Percentiles rank a stretch among this genome's conserved stretches.
phyloP scores from a whole-genome alignment of 1,140 invertebrate genomes.

The Drosophila santomea region DNA sequence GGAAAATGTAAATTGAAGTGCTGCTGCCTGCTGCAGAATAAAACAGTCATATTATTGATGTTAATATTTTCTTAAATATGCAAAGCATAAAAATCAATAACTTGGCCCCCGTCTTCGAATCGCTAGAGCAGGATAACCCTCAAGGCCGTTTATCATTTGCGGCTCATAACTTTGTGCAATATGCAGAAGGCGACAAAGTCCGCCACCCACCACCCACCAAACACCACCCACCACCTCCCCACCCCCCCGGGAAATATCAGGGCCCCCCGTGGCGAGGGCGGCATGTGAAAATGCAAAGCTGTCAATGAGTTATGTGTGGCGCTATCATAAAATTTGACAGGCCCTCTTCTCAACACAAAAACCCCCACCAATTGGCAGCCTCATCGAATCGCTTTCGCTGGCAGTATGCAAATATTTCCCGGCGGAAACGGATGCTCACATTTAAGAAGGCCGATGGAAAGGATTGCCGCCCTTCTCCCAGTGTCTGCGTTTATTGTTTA shows the following conservation, averaged over 20 bases:
- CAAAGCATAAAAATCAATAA: slow-evolving; percentile 22
- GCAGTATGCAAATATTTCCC: slow-evolving; percentile 63
- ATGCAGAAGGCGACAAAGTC: slow-evolving; percentile 62
- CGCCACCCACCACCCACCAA: slow-evolving; percentile 3
- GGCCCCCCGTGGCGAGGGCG: slow-evolving; percentile 10
- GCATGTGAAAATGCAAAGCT: slow-evolving; percentile 82
- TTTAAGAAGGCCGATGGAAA: slow-evolving; percentile 67
- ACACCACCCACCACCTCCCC: too few species aligned
- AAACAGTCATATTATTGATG: not conserved
- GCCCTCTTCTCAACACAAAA: slow-evolving; percentile 2
- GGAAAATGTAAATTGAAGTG: slow-evolving; percentile 24
- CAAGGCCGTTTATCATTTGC: slow-evolving; percentile 78
- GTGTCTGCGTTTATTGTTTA: slow-evolving; percentile 21
- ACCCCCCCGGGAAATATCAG: not conserved
- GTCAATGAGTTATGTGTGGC: slow-evolving; percentile 83
- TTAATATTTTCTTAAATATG: not conserved
- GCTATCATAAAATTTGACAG: slow-evolving; percentile 82
- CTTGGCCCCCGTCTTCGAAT: not conserved
- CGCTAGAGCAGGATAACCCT: slow-evolving; percentile 4
- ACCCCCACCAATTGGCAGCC: not conserved
- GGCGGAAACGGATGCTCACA: slow-evolving; percentile 62
- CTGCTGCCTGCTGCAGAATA: not conserved
- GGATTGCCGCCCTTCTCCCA: slow-evolving; percentile 33
- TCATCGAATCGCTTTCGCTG: slow-evolving; percentile 6
- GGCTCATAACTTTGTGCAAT: slow-evolving; percentile 84